Evolutionary conservation across 2,113 vertebrate genomes (phyloP), one percentile per base, ranked within the genome.

Genomic region (Acrocephalus arundinaceus): DNA sequence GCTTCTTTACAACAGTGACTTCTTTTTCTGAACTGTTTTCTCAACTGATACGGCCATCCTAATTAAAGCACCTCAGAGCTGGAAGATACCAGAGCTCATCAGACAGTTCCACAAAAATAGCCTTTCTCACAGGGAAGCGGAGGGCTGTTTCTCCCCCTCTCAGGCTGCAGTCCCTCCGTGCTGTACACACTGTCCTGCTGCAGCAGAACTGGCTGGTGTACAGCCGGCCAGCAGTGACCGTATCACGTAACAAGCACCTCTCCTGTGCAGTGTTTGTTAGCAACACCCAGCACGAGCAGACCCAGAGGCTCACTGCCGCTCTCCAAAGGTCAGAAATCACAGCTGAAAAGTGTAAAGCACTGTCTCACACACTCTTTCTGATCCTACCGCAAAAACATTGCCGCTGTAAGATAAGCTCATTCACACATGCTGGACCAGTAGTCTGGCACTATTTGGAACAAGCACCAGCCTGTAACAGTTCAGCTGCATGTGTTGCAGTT

Each of bases 181-280:
- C 80, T 17, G 91, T 82, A 94, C 95, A 87, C 14, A 1, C 87
- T 82, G 94, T 94, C 91, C 96, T 30, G 62, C 81, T 48, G 35
- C 27, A 37, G 45, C 52, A 61, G 90, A 90, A 57, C 35, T 93
- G 88, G 94, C 82, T 4, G 3, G 12, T 5, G 7, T 37, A 66
- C 90, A 95, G 85, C 20, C 54, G 5, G 39, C 37, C 57, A 84
- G 73, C 91, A 90, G 61, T 2, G 30, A 55, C 73, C 3, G 0
- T 89, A 94, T 96, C 94, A 92, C 1, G 0, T 94, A 95, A 85
- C 95, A 80, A 49, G 58, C 18, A 2, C 37, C 49, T 67, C 77
- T 77, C 55, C 52, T 7, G 19, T 1, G 62, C 70, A 24, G 77
- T 1, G 28, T 43, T 66, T 66, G 39, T 46, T 52, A 82, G 45